These are phyloP conservation scores for Agapetus fuscipes DNA, from an alignment of 2,888 invertebrate genomes.

Conservation along the genomic window DNA sequence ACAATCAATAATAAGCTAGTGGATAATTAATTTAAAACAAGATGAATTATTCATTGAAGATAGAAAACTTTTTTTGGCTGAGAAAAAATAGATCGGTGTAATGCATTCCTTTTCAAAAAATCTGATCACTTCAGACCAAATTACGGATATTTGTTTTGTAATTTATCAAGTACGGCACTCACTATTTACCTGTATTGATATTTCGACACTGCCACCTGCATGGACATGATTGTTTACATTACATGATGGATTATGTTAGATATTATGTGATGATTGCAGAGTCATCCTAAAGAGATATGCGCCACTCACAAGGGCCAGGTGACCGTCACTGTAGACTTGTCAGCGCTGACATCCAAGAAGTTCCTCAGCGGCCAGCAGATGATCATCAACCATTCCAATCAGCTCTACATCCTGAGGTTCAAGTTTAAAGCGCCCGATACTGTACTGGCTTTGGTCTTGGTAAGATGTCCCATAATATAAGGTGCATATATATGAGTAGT, in stretches of 20 bases:
- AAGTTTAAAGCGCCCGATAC: constrained; percentile 8
- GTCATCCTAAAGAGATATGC: not conserved
- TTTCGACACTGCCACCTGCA: too few species aligned
- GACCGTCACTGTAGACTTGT: not conserved
- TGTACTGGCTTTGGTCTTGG: constrained; percentile 5
- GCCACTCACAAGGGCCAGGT: not conserved
- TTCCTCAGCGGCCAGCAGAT: not conserved
- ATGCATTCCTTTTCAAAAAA: too few species aligned
- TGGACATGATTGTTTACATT: not conserved
- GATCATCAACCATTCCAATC: constrained; percentile 1
- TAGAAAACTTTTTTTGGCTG: too few species aligned
- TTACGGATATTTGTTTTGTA: too few species aligned
- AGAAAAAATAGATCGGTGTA: too few species aligned
- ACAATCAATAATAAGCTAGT: too few species aligned
- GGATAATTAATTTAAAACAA: too few species aligned
- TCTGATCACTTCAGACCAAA: too few species aligned
- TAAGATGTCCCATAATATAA: not conserved
- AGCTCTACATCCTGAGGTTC: constrained; percentile 1
- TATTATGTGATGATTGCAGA: not conserved
- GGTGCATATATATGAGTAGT: too few species aligned
- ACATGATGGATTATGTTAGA: not conserved
- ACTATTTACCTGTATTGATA: too few species aligned
- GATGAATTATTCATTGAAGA: too few species aligned
- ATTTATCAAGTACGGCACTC: too few species aligned
- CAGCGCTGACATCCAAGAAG: not conserved